These are phyloP conservation scores for Oncorhynchus mykiss DNA, from an alignment of 2,113 vertebrate species.

Conservation along the genomic window DNA sequence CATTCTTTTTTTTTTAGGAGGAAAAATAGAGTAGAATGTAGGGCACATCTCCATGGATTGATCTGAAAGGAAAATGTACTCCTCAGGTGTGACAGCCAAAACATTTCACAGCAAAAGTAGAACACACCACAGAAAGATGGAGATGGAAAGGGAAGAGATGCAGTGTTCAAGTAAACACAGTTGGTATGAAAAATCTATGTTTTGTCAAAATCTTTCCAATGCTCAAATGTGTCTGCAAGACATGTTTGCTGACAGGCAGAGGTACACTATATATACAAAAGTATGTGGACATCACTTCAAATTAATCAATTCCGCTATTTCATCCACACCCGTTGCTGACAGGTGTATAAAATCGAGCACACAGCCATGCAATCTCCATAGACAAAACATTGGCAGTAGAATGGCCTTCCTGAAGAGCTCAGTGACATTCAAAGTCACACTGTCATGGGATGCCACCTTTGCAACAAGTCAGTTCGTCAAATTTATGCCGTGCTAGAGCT, in stretches of 20 bases:
- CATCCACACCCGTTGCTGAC: no score
- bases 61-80: constrained; percentile 49
- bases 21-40: constrained; percentile 51
- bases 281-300: no score
- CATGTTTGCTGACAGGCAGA: background rate
- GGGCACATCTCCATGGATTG: constrained; percentile 59
- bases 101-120: constrained; percentile 40
- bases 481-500: background rate
- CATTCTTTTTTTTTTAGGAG: constrained; percentile 27
- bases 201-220: background rate
- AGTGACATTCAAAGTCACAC: no score
- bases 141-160: background rate
- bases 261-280: background rate
- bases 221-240: background rate
- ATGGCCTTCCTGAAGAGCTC: no score
- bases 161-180: background rate
- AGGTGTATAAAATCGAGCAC: no score
- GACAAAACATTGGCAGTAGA: no score
- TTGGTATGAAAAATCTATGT: background rate
- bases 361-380: no score
- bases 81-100: constrained; percentile 51
- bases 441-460: no score
- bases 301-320: no score
- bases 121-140: constrained; percentile 30
- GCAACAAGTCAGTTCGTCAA: no score